phyloP scores from a whole-genome alignment of 2,888 invertebrate genomes.

The Sipha maydis region DNA sequence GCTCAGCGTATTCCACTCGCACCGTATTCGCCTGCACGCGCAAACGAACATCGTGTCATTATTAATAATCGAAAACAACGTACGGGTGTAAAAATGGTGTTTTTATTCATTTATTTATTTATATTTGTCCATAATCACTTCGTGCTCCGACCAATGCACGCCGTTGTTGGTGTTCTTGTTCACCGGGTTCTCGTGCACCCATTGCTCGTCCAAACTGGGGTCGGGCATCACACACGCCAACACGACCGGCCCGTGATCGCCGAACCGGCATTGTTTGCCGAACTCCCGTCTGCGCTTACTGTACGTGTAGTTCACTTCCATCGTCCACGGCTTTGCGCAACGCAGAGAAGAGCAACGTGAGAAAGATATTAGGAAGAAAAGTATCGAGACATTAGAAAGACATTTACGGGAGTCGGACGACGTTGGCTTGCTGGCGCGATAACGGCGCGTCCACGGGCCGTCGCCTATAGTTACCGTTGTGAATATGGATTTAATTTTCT shows the following conservation, averaged over 20 bases:
- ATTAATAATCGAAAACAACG: constrained; percentile 68
- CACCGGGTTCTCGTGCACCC: constrained; percentile 14
- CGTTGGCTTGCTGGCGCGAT: background rate
- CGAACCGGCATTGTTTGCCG: constrained; percentile 78
- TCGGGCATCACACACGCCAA: constrained; percentile 67
- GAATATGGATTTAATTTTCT: constrained; percentile 1
- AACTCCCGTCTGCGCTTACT: constrained; percentile 78
- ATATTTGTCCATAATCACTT: background rate
- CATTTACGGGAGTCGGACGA: background rate
- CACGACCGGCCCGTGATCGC: constrained; percentile 71
- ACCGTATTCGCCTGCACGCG: constrained; percentile 71
- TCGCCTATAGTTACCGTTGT: constrained; percentile 4
- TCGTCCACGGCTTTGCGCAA: background rate
- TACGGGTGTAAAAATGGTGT: background rate
- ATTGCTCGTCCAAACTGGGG: constrained; percentile 71
- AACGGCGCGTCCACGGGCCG: background rate
- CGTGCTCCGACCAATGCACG: constrained; percentile 5
- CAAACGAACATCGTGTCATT: constrained; percentile 68
- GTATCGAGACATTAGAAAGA: too few relatives aligned
- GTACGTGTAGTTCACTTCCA: constrained; percentile 71
- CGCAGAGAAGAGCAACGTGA: background rate
- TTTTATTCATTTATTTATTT: too few relatives aligned
- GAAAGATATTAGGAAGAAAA: too few relatives aligned
- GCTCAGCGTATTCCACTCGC: constrained; percentile 77
- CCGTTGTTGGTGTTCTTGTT: background rate